Percentiles rank a stretch among this genome's conserved stretches.
phyloP scores from a whole-genome alignment of 2,113 vertebrate genomes.

The Nothocercus nigrocapillus region DNA sequence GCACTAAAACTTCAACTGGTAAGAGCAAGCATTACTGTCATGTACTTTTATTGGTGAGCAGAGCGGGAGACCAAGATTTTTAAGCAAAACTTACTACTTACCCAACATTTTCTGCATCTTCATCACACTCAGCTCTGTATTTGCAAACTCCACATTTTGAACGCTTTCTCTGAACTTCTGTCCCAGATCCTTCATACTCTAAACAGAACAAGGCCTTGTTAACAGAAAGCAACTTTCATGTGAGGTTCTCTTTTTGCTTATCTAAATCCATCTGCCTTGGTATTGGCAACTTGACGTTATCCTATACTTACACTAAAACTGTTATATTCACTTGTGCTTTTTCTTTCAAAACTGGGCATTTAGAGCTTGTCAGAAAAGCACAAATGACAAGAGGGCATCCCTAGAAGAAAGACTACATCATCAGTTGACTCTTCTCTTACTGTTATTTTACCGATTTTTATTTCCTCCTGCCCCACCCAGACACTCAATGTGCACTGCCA shows the following conservation, averaged over 20 bases:
- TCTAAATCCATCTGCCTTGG: neutral
- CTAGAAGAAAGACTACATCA: neutral
- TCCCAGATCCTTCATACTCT: constrained; percentile 92
- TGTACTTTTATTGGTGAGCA: neutral
- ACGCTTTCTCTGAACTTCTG: constrained; percentile 89
- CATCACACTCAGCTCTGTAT: constrained; percentile 94
- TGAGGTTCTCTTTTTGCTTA: constrained; percentile 24
- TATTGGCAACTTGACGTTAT: neutral
- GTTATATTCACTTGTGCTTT: neutral
- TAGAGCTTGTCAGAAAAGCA: neutral
- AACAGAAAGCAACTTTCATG: constrained; percentile 28
- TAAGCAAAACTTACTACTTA: constrained; percentile 73
- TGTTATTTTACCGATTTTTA: neutral
- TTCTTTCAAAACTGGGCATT: neutral
- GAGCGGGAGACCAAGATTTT: neutral
- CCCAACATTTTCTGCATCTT: constrained; percentile 95
- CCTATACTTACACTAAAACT: neutral
- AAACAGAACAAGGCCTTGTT: constrained; percentile 55
- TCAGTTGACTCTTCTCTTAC: constrained; percentile 8
- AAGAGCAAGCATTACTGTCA: neutral
- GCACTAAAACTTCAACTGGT: neutral
- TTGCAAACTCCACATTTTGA: constrained; percentile 94
- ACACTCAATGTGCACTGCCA: neutral
- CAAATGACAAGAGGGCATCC: neutral
- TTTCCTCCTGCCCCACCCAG: neutral